Evolutionary conservation across 2,113 vertebrate species (phyloP), one percentile per base, ranked within the genome.

Genomic region (Dasyprocta punctata): DNA sequence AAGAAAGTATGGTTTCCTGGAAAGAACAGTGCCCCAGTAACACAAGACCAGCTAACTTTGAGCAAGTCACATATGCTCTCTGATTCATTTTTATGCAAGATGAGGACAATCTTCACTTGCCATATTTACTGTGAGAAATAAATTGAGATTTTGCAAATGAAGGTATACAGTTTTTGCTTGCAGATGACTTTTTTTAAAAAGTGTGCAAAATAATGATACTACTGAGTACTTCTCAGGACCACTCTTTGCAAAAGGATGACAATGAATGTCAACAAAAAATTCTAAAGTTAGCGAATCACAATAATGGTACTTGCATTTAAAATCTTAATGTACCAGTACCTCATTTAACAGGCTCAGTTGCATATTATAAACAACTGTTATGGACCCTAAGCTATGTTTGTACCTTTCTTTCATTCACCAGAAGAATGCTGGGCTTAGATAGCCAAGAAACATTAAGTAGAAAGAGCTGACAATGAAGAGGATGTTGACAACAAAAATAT

Each of bases 1-100:
- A 63, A 49, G 24, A 92, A 96, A 84, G 65, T 1, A 65, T 38
- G 2, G 1, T 75, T 89, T 78, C 49, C 28, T 38, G 30, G 78
- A 41, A 67, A 67, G 73, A 90, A 90, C 52, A 75, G 81, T 83
- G 80, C 86, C 4, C 75, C 77, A 14, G 61, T 89, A 36, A 97
- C 16, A 75, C 26, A 82, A 75, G n/a, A 83, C 3, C 12, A 61
- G 28, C 49, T 60, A 86, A 56, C 1, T 85, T 49, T 44, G 52
- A 77, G 38, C 6, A 77, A 56, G 58, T 38, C 12, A 33, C 12
- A 26, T 5, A 69, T 67, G 16, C n/a, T n/a, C 38, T 26, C 80
- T 82, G 44, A 77, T 2, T 61, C 19, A 90, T 60, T n/a, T 71
- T 61, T 63, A 24, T 92, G 1, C 84, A 88, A 89, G 28, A 84